Evolutionary conservation across 1,140 invertebrate species (phyloP).

Genomic region (Harpegnathos saltator): DNA sequence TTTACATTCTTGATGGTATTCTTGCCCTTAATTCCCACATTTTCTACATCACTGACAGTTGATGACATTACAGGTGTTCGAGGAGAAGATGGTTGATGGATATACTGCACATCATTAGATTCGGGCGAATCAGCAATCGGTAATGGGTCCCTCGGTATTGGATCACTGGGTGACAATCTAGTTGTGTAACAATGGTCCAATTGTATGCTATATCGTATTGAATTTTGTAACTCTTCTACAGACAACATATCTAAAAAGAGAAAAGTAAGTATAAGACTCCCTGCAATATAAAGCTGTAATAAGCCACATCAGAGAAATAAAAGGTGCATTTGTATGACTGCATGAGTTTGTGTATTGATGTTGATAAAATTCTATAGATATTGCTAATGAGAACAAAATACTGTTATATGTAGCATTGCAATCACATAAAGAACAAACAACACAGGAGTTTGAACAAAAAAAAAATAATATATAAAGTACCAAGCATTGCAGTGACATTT

Average conservation of each 20-base stretch:
- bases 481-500: constrained; percentile 86
- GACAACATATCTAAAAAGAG: constrained; percentile 83
- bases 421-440: neutral
- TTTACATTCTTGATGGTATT: constrained; percentile 56
- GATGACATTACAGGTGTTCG: constrained; percentile 23
- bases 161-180: constrained; percentile 80
- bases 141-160: constrained; percentile 80
- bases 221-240: constrained; percentile 84
- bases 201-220: constrained; percentile 81
- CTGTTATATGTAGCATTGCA: neutral
- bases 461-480: constrained; percentile 71
- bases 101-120: constrained; percentile 74
- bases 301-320: neutral
- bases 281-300: neutral
- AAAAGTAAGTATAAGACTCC: constrained; percentile 18
- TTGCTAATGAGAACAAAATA: neutral
- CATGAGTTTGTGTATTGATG: neutral
- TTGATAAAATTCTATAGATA: neutral
- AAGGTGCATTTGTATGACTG: neutral
- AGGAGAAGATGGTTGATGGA: constrained; percentile 62
- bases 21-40: constrained; percentile 47
- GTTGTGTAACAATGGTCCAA: constrained; percentile 86
- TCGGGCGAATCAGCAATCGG: constrained; percentile 78
- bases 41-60: constrained; percentile 27
- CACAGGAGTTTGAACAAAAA: neutral